Evolutionary conservation across 2,888 invertebrate species (phyloP).

Genomic region (Aphelenchoides bicaudatus): DNA sequence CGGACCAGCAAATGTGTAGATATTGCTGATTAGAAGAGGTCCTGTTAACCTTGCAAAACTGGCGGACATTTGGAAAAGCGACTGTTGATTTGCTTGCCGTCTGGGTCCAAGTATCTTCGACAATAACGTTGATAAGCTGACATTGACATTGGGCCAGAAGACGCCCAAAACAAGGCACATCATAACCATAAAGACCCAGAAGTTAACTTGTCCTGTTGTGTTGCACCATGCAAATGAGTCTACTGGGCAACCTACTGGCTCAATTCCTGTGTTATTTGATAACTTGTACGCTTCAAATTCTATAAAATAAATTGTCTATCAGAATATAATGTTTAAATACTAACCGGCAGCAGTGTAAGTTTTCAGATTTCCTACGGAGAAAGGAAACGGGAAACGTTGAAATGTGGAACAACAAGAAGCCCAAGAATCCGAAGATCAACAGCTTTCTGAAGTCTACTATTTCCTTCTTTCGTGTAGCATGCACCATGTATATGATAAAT

Average conservation of each 20-base stretch:
- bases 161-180: neutral
- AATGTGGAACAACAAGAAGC: slow-evolving; percentile 37
- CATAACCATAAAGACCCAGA: neutral
- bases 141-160: slow-evolving; percentile 9
- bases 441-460: slow-evolving; percentile 27
- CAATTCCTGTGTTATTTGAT: neutral
- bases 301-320: too few relatives aligned
- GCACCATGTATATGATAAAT: slow-evolving; percentile 57
- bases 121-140: slow-evolving; percentile 23
- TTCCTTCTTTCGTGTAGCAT: slow-evolving; percentile 56
- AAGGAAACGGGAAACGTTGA: slow-evolving; percentile 44
- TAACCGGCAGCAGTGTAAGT: slow-evolving; percentile 19
- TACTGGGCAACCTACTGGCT: slow-evolving; percentile 18
- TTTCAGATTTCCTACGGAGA: slow-evolving; percentile 28
- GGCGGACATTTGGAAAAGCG: slow-evolving; percentile 31
- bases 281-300: too few relatives aligned
- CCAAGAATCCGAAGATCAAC: slow-evolving; percentile 22
- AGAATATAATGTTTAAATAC: too few relatives aligned
- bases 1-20: slow-evolving; percentile 26
- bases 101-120: slow-evolving; percentile 52
- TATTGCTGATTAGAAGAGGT: slow-evolving; percentile 25
- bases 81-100: slow-evolving; percentile 50
- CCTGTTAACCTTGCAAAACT: slow-evolving; percentile 27
- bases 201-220: slow-evolving; percentile 18
- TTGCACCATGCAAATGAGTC: slow-evolving; percentile 26